Evolutionary conservation across 2,113 vertebrate genomes (phyloP).

Genomic region (Colistium nudipinnis): DNA sequence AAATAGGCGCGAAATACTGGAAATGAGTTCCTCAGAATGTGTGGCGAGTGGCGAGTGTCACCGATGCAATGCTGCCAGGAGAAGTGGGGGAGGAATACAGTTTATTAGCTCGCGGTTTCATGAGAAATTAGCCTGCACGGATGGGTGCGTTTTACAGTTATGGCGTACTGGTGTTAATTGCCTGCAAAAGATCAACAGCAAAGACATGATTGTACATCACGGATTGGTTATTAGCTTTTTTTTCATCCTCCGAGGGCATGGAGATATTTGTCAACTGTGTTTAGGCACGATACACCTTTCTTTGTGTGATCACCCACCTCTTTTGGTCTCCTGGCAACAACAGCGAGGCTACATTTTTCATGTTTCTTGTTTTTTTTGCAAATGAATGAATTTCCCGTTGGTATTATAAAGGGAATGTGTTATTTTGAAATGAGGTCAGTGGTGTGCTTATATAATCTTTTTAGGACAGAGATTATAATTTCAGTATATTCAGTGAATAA

Average conservation of each 20-base stretch:
- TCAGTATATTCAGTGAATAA: no score
- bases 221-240: background rate
- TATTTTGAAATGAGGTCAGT: constrained; percentile 1
- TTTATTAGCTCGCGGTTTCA: background rate
- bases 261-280: background rate
- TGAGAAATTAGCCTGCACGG: constrained; percentile 5
- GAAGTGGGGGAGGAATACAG: background rate
- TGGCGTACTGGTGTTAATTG: background rate
- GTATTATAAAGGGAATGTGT: background rate
- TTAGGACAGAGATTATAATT: background rate
- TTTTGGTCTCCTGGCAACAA: background rate
- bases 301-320: background rate
- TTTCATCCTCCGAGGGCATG: constrained; percentile 1
- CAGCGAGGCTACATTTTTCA: no score
- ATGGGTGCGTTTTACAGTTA: background rate
- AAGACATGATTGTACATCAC: background rate
- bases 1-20: constrained; percentile 7
- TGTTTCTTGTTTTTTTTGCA: background rate
- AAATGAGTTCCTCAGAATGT: constrained; percentile 22
- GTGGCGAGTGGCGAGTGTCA: constrained; percentile 18
- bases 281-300: background rate
- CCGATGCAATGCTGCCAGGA: background rate
- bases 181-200: background rate
- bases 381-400: background rate
- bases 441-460: background rate